phyloP scores from a whole-genome alignment of 2,888 invertebrate species.

The Hypomecis atomaria region DNA sequence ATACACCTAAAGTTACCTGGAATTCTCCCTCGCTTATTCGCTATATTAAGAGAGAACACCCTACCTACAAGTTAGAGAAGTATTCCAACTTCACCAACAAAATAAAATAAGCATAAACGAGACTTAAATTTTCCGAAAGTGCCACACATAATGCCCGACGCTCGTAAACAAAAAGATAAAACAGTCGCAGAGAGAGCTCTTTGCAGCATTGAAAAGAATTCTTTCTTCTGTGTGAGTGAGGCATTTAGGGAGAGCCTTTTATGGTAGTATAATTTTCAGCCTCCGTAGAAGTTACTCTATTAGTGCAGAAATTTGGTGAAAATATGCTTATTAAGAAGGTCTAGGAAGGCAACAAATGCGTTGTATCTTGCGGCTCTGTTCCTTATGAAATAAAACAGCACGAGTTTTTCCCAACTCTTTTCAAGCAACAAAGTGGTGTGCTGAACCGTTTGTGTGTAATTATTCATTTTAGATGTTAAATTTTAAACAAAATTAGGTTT shows the following conservation, averaged over 20 bases:
- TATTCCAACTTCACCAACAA: slow-evolving; percentile 43
- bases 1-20: slow-evolving; percentile 18
- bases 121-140: slow-evolving; percentile 57
- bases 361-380: too few relatives aligned
- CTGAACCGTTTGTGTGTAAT: too few relatives aligned
- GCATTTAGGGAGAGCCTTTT: slow-evolving; percentile 19
- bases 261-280: slow-evolving; percentile 10
- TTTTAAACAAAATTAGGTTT: too few relatives aligned
- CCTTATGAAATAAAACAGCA: too few relatives aligned
- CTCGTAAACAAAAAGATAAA: slow-evolving; percentile 61
- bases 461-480: too few relatives aligned
- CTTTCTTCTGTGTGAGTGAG: slow-evolving; percentile 13
- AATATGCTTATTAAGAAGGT: background rate
- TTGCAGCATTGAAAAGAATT: slow-evolving; percentile 34
- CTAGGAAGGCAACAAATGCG: too few relatives aligned
- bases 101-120: slow-evolving; percentile 58
- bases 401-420: too few relatives aligned
- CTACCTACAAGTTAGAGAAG: slow-evolving; percentile 30
- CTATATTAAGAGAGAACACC: slow-evolving; percentile 27
- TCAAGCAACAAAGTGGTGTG: too few relatives aligned
- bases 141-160: slow-evolving; percentile 55
- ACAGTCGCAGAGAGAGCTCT: slow-evolving; percentile 41
- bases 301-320: background rate
- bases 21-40: slow-evolving; percentile 22
- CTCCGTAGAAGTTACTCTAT: background rate